Evolutionary conservation across 2,797 vertebrate genomes (phyloP).

Genomic region (Erethizon dorsatum): DNA sequence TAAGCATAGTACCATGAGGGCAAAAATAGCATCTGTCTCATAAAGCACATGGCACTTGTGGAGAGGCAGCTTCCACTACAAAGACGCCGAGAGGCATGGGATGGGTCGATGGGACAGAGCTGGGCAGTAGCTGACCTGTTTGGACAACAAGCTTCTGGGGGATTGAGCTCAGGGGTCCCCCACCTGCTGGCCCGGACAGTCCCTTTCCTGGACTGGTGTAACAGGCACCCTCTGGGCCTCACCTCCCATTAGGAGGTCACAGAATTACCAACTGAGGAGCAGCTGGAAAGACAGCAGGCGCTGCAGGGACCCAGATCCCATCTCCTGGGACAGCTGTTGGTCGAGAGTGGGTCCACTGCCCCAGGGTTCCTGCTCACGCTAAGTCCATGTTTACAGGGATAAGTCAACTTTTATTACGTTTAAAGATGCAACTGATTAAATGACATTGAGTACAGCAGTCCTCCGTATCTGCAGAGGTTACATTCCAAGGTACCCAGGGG

Average conservation of each 20-base stretch:
- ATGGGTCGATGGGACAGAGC: not conserved
- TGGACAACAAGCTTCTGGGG: fast-evolving
- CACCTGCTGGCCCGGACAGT: not conserved
- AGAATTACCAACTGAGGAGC: not conserved
- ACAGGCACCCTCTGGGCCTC: not conserved
- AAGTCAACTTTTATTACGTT: not conserved
- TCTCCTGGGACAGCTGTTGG: not conserved
- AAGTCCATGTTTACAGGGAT: not conserved
- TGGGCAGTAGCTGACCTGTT: fast-evolving
- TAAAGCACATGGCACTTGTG: fast-evolving
- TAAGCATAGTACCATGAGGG: not conserved
- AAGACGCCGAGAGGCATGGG: not conserved
- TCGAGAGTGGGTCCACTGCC: not conserved
- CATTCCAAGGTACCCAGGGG: too few relatives aligned
- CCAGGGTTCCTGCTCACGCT: not conserved
- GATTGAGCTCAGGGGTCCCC: not conserved
- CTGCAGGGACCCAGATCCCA: not conserved
- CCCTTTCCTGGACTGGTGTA: not conserved
- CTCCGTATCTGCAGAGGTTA: not conserved
- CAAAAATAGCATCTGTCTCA: not conserved
- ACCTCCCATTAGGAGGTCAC: not conserved
- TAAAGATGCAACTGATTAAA: constrained; percentile 19
- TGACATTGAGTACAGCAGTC: not conserved
- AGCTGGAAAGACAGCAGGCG: not conserved
- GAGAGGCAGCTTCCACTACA: not conserved